Evolutionary conservation across 2,797 vertebrate genomes (phyloP), one percentile per base, ranked within the genome.

Genomic region (Caiman crocodilus): DNA sequence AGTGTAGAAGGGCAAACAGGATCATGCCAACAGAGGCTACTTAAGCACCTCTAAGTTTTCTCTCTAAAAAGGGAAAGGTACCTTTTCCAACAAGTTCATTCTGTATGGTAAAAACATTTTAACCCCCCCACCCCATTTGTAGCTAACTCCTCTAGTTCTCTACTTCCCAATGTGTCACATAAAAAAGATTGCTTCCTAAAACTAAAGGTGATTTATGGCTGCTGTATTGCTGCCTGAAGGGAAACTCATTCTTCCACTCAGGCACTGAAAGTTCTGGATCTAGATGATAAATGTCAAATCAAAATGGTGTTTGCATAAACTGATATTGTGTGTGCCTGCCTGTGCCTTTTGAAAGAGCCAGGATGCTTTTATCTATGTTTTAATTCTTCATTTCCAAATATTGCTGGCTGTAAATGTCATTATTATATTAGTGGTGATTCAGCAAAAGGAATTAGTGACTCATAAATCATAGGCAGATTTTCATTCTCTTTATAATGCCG

Each of bases 141-240:
- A 7, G 32, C 63, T 30, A 57, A 25, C 81, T 73, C 73, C 28
- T 95, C 91, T 67, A 65, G 35, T 76, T 60, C 58, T 71, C 55
- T 18, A 76, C 63, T 90, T 92, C 60, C 61, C 79, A 89, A 89
- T 32, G 77, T 69, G 63, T 42, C 35, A 74, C 82, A 60, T 61
- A 77, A 85, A 94, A 94, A 57, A 91, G 61, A 84, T 16, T 30
- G 69, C 87, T 90, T 94, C 93, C 94, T 87, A 84, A 94, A 93
- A 32, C 1, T 30, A 83, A 90, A 65, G 59, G 21, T 92, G 85
- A 94, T 87, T 90, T 92, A 88, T 42, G 61, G 28, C 59, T 63
- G 50, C 21, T 63, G 3, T 78, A 18, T 57, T 71, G 26, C 32
- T 57, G 28, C 64, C 85, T 89, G 35, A 23, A 77, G 3, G 79